phyloP scores from a whole-genome alignment of 2,797 vertebrate genomes.

The Lepidocolaptes lacrymiger region DNA sequence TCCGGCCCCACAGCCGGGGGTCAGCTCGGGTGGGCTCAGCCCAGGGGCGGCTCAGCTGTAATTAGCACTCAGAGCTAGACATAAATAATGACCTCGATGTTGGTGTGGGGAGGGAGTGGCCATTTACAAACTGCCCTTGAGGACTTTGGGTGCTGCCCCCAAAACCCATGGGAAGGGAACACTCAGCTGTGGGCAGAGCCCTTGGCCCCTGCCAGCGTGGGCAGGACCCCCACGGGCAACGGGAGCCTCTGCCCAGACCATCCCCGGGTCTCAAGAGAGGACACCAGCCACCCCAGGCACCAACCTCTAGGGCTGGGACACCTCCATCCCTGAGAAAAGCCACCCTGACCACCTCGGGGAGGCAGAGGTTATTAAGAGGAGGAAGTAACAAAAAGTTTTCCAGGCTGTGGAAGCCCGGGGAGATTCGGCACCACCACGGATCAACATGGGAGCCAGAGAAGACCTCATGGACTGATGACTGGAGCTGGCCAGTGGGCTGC shows the following conservation, averaged over 20 bases:
- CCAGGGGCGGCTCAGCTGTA: not conserved
- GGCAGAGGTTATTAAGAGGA: not conserved
- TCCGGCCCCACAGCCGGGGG: rapidly evolving
- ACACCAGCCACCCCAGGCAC: not conserved
- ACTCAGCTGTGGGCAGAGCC: not conserved
- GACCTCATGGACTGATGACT: not conserved
- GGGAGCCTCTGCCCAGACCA: not conserved
- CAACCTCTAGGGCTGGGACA: not conserved
- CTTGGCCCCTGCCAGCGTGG: too few relatives aligned
- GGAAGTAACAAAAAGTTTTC: not conserved
- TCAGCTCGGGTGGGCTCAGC: rapidly evolving
- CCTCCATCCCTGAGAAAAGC: not conserved
- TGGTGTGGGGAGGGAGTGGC: not conserved
- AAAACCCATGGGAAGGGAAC: not conserved
- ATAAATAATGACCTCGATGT: rapidly evolving
- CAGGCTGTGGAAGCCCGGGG: not conserved
- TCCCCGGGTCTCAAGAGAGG: not conserved
- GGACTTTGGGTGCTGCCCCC: not conserved
- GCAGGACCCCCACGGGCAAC: not conserved
- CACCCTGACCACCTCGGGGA: not conserved
- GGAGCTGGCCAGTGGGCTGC: not conserved
- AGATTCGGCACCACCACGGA: not conserved
- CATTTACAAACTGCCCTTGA: rapidly evolving
- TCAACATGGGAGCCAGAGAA: not conserved
- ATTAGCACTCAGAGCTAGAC: not conserved